Percentiles rank a stretch among this genome's conserved stretches.
Evolutionary conservation across 2,113 vertebrate genomes (phyloP).

Genomic region (Rostratula benghalensis): DNA sequence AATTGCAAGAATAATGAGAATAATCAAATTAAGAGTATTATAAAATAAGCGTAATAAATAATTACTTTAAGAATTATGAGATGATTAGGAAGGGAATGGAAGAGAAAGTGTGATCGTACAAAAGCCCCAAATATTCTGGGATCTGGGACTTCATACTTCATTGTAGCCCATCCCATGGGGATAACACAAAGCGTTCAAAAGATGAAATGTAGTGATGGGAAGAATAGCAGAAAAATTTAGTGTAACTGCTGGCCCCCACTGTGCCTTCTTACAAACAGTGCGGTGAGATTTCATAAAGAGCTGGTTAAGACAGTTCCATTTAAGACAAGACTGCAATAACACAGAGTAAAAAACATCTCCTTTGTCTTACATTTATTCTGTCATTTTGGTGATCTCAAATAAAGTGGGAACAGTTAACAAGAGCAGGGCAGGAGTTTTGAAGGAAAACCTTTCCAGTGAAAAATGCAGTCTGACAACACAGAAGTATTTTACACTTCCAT

Average conservation of each 20-base stretch:
- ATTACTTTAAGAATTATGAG: background rate
- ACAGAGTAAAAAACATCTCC: background rate
- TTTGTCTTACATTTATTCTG: background rate
- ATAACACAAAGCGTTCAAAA: background rate
- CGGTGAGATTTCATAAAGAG: background rate
- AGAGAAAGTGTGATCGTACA: background rate
- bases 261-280: background rate
- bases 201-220: background rate
- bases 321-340: background rate
- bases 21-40: conserved; percentile 22
- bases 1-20: background rate
- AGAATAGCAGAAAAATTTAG: background rate
- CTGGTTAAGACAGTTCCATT: background rate
- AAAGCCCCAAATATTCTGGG: background rate
- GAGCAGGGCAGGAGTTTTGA: background rate
- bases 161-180: background rate
- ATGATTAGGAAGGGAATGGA: background rate
- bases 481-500: background rate
- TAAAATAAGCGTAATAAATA: background rate
- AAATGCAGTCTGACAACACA: background rate
- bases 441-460: background rate
- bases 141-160: background rate
- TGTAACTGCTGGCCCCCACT: background rate
- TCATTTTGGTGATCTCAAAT: background rate
- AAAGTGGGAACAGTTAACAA: background rate